phyloP scores from a whole-genome alignment of 1,140 invertebrate genomes.

The Heliconius nattereri region DNA sequence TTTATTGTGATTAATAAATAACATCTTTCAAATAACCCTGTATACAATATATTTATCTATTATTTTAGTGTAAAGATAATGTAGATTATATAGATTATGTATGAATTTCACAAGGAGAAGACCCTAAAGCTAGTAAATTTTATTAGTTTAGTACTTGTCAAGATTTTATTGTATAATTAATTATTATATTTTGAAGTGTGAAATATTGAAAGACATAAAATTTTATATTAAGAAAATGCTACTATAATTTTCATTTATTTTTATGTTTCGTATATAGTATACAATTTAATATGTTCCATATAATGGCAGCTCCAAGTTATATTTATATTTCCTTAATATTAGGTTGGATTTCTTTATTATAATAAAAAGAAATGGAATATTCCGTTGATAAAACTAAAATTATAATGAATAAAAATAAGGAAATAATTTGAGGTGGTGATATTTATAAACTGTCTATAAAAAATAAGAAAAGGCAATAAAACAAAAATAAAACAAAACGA shows the following conservation, averaged over 20 bases:
- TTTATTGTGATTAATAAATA: neutral
- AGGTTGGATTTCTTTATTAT: neutral
- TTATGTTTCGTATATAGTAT: neutral
- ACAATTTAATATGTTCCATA: slow-evolving; percentile 25
- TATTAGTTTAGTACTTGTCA: neutral
- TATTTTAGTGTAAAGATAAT: neutral
- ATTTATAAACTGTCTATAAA: no score
- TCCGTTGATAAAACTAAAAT: no score
- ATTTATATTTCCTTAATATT: neutral
- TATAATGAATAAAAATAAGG: no score
- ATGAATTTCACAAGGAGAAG: neutral
- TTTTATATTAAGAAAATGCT: neutral
- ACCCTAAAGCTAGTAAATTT: slow-evolving; percentile 5
- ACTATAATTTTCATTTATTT: neutral
- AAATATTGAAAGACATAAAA: slow-evolving; percentile 16
- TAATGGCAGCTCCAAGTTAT: slow-evolving; percentile 33
- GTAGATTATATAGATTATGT: slow-evolving; percentile 13
- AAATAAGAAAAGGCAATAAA: neutral
- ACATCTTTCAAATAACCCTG: slow-evolving; percentile 21
- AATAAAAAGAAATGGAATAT: no score
- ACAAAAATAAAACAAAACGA: slow-evolving; percentile 53
- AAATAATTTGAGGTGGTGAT: no score
- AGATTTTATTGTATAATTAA: slow-evolving; percentile 16
- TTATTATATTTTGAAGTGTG: slow-evolving; percentile 18
- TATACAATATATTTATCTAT: neutral